phyloP scores from a whole-genome alignment of 2,113 vertebrate genomes.

The Furnarius figulus region DNA sequence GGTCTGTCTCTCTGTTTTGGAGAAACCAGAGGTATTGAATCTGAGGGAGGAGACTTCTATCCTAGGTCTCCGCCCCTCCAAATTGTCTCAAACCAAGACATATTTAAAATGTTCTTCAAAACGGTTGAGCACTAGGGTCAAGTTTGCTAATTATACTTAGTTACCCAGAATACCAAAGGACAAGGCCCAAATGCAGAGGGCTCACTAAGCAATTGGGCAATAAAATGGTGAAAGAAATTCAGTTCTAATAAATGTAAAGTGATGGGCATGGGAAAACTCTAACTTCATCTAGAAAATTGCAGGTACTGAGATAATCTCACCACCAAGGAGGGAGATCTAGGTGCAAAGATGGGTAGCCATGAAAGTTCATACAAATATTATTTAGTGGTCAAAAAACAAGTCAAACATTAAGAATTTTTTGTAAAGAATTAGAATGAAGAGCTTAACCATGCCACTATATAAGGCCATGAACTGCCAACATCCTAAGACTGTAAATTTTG shows the following conservation, averaged over 20 bases:
- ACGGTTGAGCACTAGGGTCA: background rate
- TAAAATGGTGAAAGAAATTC: background rate
- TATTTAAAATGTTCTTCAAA: background rate
- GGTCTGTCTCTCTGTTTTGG: background rate
- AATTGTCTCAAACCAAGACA: background rate
- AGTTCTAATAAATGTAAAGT: background rate
- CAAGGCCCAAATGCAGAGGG: background rate
- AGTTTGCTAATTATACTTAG: background rate
- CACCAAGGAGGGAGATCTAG: background rate
- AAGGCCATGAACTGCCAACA: fast-evolving
- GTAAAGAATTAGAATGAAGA: background rate
- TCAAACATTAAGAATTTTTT: background rate
- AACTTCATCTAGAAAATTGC: background rate
- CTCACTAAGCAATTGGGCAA: background rate
- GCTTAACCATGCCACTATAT: background rate
- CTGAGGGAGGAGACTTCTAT: background rate
- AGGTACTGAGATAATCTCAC: background rate
- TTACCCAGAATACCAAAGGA: background rate
- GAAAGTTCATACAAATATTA: background rate
- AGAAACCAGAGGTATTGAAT: background rate
- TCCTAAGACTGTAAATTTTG: background rate
- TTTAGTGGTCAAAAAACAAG: background rate
- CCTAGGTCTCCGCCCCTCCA: background rate
- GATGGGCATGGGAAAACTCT: background rate
- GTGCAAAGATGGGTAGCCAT: background rate